phyloP scores from a whole-genome alignment of 2,888 invertebrate genomes.

The Trachelus stipa region DNA sequence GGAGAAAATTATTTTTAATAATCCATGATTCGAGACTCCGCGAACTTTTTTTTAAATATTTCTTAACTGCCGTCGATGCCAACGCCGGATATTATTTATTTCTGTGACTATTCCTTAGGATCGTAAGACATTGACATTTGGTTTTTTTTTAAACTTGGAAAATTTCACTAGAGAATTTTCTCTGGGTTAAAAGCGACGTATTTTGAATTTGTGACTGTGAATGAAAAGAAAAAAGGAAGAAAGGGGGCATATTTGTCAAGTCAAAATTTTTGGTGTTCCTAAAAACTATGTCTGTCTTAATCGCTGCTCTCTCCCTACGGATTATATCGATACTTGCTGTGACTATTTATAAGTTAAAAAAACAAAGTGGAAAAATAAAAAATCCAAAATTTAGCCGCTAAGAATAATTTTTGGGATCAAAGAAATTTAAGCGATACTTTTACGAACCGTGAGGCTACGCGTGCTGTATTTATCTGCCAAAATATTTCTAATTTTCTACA shows the following conservation, averaged over 20 bases:
- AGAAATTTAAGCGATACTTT: constrained; percentile 21
- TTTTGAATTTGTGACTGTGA: no score
- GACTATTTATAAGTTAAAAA: constrained; percentile 51
- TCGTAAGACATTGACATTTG: no score
- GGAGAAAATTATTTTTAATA: neutral
- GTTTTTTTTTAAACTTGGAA: no score
- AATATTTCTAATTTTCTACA: constrained; percentile 39
- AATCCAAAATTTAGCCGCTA: constrained; percentile 27
- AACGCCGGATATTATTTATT: no score
- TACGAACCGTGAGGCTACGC: constrained; percentile 10
- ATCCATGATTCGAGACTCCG: neutral
- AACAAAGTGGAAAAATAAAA: constrained; percentile 14
- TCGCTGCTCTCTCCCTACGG: constrained; percentile 34
- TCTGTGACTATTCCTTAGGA: no score
- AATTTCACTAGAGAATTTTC: no score
- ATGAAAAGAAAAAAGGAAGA: neutral
- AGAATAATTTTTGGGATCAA: constrained; percentile 50
- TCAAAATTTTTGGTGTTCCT: constrained; percentile 45
- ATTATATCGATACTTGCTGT: constrained; percentile 46
- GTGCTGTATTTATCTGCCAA: constrained; percentile 32
- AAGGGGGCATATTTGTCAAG: constrained; percentile 1
- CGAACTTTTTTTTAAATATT: neutral
- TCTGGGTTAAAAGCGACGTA: no score
- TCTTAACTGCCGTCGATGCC: no score
- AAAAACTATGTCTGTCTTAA: constrained; percentile 26